Evolutionary conservation across 53 echinoderm and acorn worm species (phyloP).

Genomic region (Holothuria leucospilota): DNA sequence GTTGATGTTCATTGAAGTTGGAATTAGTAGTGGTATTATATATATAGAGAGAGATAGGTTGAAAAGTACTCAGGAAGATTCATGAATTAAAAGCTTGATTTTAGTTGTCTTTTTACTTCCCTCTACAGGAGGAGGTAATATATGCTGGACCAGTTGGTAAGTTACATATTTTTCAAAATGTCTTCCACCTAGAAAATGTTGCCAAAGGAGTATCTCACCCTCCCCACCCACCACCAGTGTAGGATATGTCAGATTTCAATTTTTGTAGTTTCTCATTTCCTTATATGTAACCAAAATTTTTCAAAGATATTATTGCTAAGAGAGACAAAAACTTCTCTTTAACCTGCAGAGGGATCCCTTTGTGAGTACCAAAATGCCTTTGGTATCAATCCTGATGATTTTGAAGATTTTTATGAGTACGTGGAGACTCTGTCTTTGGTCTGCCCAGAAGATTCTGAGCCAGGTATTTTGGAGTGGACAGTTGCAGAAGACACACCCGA

Average conservation of each 20-base stretch:
- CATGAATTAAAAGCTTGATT: background rate
- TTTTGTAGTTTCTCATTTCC: no score
- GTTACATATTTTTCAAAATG: background rate
- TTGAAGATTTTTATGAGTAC: constrained; percentile 55
- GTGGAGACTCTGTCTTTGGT: constrained; percentile 36
- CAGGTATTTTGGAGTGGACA: constrained; percentile 71
- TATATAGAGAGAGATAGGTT: no score
- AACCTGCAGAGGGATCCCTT: constrained; percentile 35
- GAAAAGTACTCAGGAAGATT: no score
- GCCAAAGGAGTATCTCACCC: no score
- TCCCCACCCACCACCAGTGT: no score
- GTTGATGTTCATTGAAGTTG: no score
- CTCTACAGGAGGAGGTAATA: background rate
- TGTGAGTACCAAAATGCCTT: constrained; percentile 19
- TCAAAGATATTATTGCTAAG: no score
- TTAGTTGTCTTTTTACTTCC: background rate
- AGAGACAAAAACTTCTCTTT: no score
- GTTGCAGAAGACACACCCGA: constrained; percentile 72
- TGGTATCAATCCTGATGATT: constrained; percentile 48
- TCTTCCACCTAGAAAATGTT: no score
- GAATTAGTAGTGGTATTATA: no score
- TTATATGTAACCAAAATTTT: no score
- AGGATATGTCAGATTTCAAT: no score
- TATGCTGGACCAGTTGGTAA: constrained; percentile 23
- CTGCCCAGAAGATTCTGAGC: constrained; percentile 40